A percentile compares a stretch with the other conserved stretches of the same genome.
Evolutionary conservation across 30 jellyfish, hydroid and myxozoan species (phyloP).

Genomic region (Morbakka virulenta): DNA sequence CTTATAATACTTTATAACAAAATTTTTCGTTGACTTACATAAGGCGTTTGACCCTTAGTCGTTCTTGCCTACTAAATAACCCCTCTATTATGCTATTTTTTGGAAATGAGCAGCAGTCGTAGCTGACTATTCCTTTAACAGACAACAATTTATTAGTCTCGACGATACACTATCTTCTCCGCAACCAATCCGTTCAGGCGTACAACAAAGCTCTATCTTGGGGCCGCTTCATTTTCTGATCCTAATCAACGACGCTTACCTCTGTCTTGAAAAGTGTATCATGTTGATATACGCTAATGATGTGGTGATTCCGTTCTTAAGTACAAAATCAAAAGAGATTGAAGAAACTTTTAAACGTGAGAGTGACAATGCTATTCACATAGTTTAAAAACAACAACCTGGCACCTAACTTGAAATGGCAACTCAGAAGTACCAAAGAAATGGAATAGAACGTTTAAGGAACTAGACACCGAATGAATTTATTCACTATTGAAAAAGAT

Average conservation of each 20-base stretch:
- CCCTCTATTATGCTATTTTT: no score
- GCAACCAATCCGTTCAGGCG: slow-evolving; percentile 4
- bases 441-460: neutral
- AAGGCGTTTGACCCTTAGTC: no score
- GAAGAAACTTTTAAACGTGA: slow-evolving; percentile 11
- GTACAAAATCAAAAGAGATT: neutral
- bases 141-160: slow-evolving; percentile 22
- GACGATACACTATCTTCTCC: slow-evolving; percentile 10
- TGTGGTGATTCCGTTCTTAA: slow-evolving; percentile 29
- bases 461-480: no score
- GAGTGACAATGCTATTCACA: slow-evolving; percentile 13
- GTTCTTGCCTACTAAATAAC: neutral
- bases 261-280: slow-evolving; percentile 33
- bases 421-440: no score
- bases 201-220: slow-evolving; percentile 36
- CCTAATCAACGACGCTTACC: slow-evolving; percentile 43
- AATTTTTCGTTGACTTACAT: no score
- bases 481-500: no score
- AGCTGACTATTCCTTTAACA: no score
- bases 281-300: slow-evolving; percentile 49
- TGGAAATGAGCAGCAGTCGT: no score
- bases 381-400: slow-evolving; percentile 16
- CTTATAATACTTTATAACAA: no score
- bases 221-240: slow-evolving; percentile 38
- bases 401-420: neutral